Evolutionary conservation across 2,797 vertebrate genomes (phyloP).

Genomic region (Hypotaenidia philippensis): DNA sequence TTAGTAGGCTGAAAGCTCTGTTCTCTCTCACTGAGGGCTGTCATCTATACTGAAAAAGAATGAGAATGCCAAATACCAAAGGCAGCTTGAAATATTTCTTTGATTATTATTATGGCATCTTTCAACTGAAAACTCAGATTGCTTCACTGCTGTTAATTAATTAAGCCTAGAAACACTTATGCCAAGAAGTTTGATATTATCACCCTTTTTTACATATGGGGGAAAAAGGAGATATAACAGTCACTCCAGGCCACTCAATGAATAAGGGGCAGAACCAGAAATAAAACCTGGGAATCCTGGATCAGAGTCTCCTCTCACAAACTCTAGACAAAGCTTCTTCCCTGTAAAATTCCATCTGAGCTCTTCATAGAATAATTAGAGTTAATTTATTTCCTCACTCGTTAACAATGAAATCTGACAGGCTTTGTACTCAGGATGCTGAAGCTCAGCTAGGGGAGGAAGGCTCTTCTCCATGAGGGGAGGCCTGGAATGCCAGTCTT

Average conservation of each 20-base stretch:
- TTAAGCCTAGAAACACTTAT: constrained; percentile 31
- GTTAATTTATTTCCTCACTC: constrained; percentile 63
- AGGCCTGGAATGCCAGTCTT: constrained; percentile 67
- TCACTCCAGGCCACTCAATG: neutral
- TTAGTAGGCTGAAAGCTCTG: neutral
- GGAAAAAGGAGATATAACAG: neutral
- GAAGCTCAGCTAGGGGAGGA: constrained; percentile 36
- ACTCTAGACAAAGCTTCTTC: constrained; percentile 44
- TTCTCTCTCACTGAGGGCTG: neutral
- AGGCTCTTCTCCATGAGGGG: constrained; percentile 62
- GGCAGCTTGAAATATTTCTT: constrained; percentile 22
- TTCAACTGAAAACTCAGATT: constrained; percentile 33
- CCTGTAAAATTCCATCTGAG: constrained; percentile 50
- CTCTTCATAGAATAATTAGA: constrained; percentile 45
- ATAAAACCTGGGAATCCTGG: constrained; percentile 38
- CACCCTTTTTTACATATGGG: neutral
- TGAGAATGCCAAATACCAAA: neutral
- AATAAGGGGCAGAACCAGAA: constrained; percentile 35
- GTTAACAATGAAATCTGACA: constrained; percentile 72
- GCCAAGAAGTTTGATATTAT: constrained; percentile 20
- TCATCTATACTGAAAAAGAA: constrained; percentile 8
- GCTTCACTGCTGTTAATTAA: constrained; percentile 53
- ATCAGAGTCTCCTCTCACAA: neutral
- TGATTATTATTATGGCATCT: constrained; percentile 13
- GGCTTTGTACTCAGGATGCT: constrained; percentile 59